phyloP scores from a whole-genome alignment of 2,888 invertebrate genomes.

The Sphecodes monilicornis region DNA sequence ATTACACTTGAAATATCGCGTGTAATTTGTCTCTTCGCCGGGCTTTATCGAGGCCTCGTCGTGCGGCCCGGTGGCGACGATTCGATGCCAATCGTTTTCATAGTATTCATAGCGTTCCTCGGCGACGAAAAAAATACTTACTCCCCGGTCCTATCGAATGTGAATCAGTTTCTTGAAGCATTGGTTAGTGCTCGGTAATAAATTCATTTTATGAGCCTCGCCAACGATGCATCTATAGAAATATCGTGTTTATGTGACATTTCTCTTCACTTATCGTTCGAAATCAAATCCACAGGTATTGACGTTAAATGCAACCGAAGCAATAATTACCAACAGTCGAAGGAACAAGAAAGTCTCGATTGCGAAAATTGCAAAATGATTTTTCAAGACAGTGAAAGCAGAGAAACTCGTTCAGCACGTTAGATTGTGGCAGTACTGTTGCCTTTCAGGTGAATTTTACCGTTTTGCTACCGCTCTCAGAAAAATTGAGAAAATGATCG shows the following conservation, averaged over 20 bases:
- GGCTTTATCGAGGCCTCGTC: slow-evolving; percentile 12
- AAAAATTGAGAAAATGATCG: neutral
- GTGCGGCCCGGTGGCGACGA: neutral
- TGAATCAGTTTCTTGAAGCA: neutral
- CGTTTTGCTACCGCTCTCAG: neutral
- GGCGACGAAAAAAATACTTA: neutral
- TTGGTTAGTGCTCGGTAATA: neutral
- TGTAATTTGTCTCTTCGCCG: slow-evolving; percentile 7
- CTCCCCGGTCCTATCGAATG: neutral
- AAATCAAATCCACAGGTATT: neutral
- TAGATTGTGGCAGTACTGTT: neutral
- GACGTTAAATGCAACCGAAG: neutral
- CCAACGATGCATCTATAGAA: neutral
- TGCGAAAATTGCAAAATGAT: neutral
- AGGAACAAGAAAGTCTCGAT: neutral
- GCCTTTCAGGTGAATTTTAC: neutral
- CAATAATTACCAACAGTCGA: neutral
- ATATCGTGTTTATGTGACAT: neutral
- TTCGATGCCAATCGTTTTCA: neutral
- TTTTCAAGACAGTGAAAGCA: neutral
- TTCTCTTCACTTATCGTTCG: neutral
- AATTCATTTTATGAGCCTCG: neutral
- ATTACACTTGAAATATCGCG: slow-evolving; percentile 34
- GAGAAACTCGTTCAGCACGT: neutral
- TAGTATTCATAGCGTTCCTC: neutral